Percentiles rank a stretch among this genome's conserved stretches.
Evolutionary conservation across 2,888 invertebrate genomes (phyloP).

Genomic region (Dorcus hopei): DNA sequence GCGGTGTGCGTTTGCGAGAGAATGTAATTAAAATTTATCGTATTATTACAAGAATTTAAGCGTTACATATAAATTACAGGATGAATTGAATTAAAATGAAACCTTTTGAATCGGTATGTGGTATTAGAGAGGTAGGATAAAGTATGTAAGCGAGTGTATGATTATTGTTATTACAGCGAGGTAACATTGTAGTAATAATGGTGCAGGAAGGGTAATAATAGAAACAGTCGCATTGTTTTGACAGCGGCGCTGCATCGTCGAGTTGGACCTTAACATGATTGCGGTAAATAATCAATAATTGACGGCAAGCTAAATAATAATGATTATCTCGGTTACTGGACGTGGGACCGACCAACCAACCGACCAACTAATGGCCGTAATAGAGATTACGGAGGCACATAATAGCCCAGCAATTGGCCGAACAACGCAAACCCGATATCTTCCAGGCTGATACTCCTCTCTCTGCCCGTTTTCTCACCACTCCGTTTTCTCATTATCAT

Average conservation of each 20-base stretch:
- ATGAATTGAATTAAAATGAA: too few relatives aligned
- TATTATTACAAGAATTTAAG: too few relatives aligned
- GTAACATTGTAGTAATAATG: conserved; percentile 4
- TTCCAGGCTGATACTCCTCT: conserved; percentile 5
- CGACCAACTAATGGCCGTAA: conserved; percentile 43
- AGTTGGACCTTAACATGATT: conserved; percentile 38
- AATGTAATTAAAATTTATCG: too few relatives aligned
- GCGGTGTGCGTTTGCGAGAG: too few relatives aligned
- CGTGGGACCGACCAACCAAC: conserved; percentile 36
- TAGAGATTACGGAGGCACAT: conserved; percentile 45
- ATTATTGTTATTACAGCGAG: conserved; percentile 8
- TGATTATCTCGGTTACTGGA: conserved; percentile 43
- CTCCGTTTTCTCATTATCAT: conserved; percentile 12
- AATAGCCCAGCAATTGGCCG: conserved; percentile 38
- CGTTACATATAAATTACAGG: too few relatives aligned
- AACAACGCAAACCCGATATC: conserved; percentile 23
- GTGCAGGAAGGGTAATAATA: conserved; percentile 13
- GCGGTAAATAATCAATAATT: conserved; percentile 47
- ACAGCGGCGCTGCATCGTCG: conserved; percentile 15
- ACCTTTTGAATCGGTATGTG: neutral
- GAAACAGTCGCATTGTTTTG: conserved; percentile 14
- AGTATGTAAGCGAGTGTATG: neutral
- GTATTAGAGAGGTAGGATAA: neutral
- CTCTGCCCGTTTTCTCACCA: neutral
- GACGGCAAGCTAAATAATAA: conserved; percentile 45